phyloP scores from a whole-genome alignment of 2,888 invertebrate species.

The Eupithecia pulchellata region DNA sequence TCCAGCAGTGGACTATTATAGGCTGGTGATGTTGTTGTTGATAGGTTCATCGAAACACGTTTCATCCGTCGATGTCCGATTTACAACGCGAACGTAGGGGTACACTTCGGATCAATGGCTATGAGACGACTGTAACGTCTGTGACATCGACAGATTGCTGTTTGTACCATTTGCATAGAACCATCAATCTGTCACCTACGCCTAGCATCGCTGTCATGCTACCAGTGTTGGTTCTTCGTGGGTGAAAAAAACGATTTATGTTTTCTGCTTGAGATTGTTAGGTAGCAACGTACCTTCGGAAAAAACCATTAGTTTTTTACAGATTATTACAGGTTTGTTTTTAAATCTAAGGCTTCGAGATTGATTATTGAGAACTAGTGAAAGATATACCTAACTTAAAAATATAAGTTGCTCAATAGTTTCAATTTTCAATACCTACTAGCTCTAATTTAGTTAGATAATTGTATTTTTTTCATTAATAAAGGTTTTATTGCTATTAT shows the following conservation, averaged over 20 bases:
- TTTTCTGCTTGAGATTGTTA: not conserved
- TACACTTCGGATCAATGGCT: not conserved
- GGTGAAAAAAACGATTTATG: not conserved
- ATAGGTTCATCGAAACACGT: not conserved
- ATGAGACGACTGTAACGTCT: not conserved
- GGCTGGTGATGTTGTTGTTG: too few species aligned
- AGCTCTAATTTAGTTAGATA: too few species aligned
- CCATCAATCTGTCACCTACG: constrained; percentile 10
- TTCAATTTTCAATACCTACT: too few species aligned
- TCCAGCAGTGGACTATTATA: too few species aligned
- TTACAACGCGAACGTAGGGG: not conserved
- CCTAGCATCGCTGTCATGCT: not conserved
- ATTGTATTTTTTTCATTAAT: too few species aligned
- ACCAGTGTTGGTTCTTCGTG: not conserved
- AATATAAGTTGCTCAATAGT: too few species aligned
- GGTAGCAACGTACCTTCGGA: not conserved
- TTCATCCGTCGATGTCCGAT: not conserved
- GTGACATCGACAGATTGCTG: constrained; percentile 5
- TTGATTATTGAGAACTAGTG: too few species aligned
- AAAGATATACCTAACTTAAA: too few species aligned
- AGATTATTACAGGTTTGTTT: not conserved
- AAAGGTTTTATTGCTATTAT: too few species aligned
- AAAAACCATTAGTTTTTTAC: not conserved
- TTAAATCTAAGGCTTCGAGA: too few species aligned
- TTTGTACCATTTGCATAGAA: constrained; percentile 10